Evolutionary conservation across 2,888 invertebrate species (phyloP).

Genomic region (Deilephila porcellus): DNA sequence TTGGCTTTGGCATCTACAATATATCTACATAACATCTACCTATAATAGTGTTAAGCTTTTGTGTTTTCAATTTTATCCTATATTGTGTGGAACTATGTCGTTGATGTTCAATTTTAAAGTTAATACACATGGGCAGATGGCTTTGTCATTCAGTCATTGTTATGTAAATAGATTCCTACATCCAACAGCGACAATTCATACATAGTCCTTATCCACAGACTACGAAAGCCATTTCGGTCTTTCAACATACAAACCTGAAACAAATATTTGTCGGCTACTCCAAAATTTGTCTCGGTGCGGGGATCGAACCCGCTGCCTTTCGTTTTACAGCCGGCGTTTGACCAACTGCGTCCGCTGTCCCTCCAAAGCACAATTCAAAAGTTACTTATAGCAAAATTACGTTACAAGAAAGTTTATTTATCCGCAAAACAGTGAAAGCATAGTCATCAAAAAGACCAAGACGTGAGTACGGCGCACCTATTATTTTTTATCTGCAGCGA

Average conservation of each 20-base stretch:
- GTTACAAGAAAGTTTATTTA: background rate
- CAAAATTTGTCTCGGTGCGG: background rate
- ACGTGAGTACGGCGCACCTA: slow-evolving; percentile 36
- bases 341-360: background rate
- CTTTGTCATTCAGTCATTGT: too few species aligned
- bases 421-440: slow-evolving; percentile 32
- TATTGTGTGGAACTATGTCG: too few species aligned
- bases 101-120: too few species aligned
- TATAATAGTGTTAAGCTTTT: too few species aligned
- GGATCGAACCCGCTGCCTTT: background rate
- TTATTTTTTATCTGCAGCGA: slow-evolving; percentile 62
- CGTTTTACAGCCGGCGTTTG: background rate
- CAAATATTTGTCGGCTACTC: background rate
- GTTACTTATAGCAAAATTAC: background rate
- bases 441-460: slow-evolving; percentile 14
- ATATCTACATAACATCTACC: too few species aligned
- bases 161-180: too few species aligned
- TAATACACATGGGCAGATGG: too few species aligned
- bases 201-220: too few species aligned
- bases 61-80: too few species aligned
- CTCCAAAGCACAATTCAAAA: background rate
- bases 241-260: background rate
- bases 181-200: too few species aligned
- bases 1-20: too few species aligned
- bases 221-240: background rate